Conservation (phyloP, 2,888 invertebrate species). For the Drosophila vallismaia region DNA sequence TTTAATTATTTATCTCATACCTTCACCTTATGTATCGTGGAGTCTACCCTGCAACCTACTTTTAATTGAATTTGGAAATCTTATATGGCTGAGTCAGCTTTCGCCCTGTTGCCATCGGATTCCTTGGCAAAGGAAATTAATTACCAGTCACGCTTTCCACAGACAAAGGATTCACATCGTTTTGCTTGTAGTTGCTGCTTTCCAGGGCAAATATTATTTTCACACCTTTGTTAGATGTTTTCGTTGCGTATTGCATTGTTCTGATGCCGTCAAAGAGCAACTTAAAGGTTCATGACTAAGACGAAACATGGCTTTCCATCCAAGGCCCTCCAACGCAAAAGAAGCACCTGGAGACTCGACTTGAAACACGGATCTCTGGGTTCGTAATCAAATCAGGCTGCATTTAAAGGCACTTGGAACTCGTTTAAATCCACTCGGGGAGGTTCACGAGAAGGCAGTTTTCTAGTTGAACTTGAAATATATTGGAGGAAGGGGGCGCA, state of each 20-base stretch:
- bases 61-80: background rate
- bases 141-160: constrained; percentile 47
- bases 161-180: constrained; percentile 50
- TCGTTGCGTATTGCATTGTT: constrained; percentile 27
- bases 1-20: no score
- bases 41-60: background rate
- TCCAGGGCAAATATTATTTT: constrained; percentile 70
- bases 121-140: constrained; percentile 59
- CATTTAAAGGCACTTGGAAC: constrained; percentile 17
- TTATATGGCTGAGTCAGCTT: no score
- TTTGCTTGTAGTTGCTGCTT: constrained; percentile 23
- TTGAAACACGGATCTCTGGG: background rate
- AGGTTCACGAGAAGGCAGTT: no score
- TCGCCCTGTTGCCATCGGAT: background rate
- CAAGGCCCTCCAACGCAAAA: background rate
- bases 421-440: constrained; percentile 8
- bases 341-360: background rate
- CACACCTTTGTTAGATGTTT: constrained; percentile 61
- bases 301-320: background rate
- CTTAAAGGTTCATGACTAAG: constrained; percentile 35
- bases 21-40: background rate
- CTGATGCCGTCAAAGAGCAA: constrained; percentile 26
- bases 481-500: no score
- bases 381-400: constrained; percentile 61
- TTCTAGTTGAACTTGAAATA: no score